Evolutionary conservation across 2,113 vertebrate species (phyloP).

Genomic region (Theristicus caerulescens): DNA sequence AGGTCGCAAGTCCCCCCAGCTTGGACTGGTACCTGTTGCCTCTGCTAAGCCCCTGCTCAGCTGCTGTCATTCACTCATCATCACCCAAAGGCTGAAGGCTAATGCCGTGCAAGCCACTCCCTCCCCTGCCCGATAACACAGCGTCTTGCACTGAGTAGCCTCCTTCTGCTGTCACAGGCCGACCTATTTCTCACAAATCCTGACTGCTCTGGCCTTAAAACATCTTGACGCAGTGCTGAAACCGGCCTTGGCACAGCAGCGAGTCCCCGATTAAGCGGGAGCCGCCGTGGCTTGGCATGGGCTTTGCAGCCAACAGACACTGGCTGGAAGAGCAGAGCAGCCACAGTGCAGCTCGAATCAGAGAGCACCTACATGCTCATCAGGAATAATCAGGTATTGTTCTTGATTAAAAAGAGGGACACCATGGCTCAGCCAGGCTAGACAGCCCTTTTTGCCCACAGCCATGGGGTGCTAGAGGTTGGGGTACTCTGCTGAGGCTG

Average conservation of each 20-base stretch:
- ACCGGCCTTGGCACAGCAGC: neutral
- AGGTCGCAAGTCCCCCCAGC: neutral
- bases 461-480: neutral
- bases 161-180: constrained; percentile 35
- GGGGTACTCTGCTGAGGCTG: neutral
- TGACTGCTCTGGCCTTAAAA: constrained; percentile 57
- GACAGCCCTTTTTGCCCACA: neutral
- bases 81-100: neutral
- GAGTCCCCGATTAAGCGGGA: neutral
- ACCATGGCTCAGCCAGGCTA: accelerated
- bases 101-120: accelerated
- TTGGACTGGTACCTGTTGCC: neutral
- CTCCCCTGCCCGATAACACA: neutral
- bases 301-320: neutral
- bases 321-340: neutral
- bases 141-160: neutral
- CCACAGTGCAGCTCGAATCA: accelerated
- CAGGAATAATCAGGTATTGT: neutral
- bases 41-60: neutral
- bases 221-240: constrained; percentile 41
- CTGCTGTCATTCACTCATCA: neutral
- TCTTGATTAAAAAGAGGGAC: neutral
- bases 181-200: constrained; percentile 59
- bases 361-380: neutral
- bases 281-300: neutral